Base-by-base conservation (phyloP, 2,113 vertebrate genomes). In the Lonchura striata region DNA sequence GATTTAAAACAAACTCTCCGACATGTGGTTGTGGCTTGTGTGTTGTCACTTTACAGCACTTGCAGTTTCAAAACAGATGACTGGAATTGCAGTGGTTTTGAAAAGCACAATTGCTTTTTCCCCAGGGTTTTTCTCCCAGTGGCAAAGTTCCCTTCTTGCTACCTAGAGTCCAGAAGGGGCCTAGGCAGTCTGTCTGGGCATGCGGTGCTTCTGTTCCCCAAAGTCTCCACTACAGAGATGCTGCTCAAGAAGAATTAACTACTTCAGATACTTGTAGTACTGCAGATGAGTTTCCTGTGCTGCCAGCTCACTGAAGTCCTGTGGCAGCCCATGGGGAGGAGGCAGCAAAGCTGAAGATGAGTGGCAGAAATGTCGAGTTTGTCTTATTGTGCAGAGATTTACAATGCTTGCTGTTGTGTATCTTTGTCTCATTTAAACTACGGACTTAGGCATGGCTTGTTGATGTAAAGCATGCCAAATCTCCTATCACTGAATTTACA, bases 1-100 rank as follows among this genome's bases (percentile, higher is more conserved):
- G 94, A 94, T 95, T 96, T 92, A 90, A 96, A 97, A 90, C 94
- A 94, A 96, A 86, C 72, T 87, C 46, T 92, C 42, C 84, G 92
- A 92, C 85, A 90, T 70, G 94, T 96, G 90, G 90, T 90, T 91
- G 80, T 86, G 85, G 93, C 92, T 96, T 7, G 37, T 11, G 3
- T 96, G 80, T 94, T 86, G 82, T 93, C 95, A 81, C 94, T 96
- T 95, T 31, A 64, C 49, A 90, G 76, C 86, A 94, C 95, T 93
- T 95, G 90, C 76, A 86, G 57, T 94, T 91, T 93, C 82, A 78
- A 93, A 96, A 88, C 88, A 91, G 92, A 92, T 68, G 56, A 92
- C 77, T 83, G 76, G 65, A 90, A 90, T 84, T 1, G 0, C 57
- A 21, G 82, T 80, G 86, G 65, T 71, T 96, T 95, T 90, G 46